Evolutionary conservation across 2,113 vertebrate genomes (phyloP).

Genomic region (Trematocara unimaculatum): DNA sequence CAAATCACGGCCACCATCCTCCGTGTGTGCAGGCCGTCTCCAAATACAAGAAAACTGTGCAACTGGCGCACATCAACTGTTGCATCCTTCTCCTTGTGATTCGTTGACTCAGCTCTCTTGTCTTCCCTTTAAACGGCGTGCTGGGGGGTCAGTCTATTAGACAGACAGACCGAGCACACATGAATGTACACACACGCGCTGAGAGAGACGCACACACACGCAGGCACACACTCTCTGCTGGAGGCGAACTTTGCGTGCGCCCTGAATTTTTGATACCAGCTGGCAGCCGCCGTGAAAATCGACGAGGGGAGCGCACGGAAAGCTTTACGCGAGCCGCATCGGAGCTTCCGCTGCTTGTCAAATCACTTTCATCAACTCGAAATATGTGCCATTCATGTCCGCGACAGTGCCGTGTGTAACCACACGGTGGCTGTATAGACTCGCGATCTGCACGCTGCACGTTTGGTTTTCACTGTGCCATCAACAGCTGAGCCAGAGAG

Average conservation of each 20-base stretch:
- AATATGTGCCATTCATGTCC: slow-evolving; percentile 17
- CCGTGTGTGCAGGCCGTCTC: background rate
- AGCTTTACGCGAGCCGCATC: background rate
- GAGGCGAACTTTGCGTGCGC: slow-evolving; percentile 14
- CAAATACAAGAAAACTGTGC: slow-evolving; percentile 23
- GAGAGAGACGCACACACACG: background rate
- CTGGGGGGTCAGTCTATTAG: slow-evolving; percentile 58
- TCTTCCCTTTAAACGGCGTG: slow-evolving; percentile 54
- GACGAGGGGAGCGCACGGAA: background rate
- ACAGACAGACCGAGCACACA: slow-evolving; percentile 12
- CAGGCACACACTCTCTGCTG: background rate
- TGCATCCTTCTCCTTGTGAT: slow-evolving; percentile 64
- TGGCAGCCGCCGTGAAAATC: background rate
- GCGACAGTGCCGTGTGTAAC: background rate
- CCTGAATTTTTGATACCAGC: background rate
- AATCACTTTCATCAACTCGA: slow-evolving; percentile 40
- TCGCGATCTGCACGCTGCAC: background rate
- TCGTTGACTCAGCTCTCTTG: slow-evolving; percentile 64
- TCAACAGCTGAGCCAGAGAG: background rate
- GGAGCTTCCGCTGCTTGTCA: slow-evolving; percentile 20
- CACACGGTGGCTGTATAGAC: slow-evolving; percentile 40
- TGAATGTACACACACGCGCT: background rate
- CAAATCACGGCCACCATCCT: slow-evolving; percentile 43
- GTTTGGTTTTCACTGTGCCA: background rate
- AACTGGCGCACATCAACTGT: slow-evolving; percentile 48